Conservation (phyloP, 1,140 invertebrate species). For the Archegozetes longisetosus region DNA sequence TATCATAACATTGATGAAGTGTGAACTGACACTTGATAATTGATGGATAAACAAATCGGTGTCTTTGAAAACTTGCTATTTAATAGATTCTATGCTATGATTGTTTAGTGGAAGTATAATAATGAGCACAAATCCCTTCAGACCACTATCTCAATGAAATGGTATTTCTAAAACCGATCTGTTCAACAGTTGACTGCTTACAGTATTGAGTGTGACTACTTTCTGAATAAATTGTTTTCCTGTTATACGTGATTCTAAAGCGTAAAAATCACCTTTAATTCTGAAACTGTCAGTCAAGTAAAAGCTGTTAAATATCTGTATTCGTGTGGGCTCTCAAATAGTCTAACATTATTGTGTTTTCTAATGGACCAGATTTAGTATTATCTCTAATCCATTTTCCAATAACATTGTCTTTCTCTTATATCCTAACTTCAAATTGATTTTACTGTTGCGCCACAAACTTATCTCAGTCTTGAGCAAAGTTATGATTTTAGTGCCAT, state of each 20-base stretch:
- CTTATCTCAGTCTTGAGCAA: background rate
- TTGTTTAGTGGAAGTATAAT: background rate
- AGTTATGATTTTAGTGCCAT: background rate
- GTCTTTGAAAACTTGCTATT: background rate
- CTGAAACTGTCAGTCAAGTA: background rate
- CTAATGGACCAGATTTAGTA: background rate
- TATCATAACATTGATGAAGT: background rate
- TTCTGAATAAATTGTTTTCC: background rate
- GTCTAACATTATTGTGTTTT: background rate
- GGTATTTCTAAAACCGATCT: background rate
- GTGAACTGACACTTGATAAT: background rate
- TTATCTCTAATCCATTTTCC: background rate
- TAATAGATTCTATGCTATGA: background rate
- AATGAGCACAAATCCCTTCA: background rate
- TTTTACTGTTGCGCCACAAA: background rate
- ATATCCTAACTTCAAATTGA: background rate
- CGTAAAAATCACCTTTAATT: background rate
- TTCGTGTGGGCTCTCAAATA: background rate
- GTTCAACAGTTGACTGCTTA: background rate
- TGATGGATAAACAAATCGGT: background rate
- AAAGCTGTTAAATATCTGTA: background rate
- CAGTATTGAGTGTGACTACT: background rate
- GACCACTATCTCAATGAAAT: background rate
- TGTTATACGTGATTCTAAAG: background rate
- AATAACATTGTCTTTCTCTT: background rate